Base-by-base conservation (phyloP, 2,888 invertebrate species). In the Eretmocerus hayati region DNA sequence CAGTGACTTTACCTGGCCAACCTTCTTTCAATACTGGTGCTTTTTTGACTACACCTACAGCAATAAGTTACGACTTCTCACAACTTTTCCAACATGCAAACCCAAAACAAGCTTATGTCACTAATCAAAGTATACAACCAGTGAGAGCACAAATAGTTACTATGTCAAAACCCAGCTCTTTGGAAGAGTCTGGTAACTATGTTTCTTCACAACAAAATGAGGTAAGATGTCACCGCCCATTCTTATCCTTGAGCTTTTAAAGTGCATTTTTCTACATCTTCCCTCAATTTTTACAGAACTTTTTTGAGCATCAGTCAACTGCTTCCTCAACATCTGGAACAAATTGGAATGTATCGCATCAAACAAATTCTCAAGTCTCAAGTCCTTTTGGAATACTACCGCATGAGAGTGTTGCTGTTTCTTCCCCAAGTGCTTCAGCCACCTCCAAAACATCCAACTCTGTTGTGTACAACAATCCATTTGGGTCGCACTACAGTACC, bases 31-130 rank as follows among this genome's bases (percentile, higher is more conserved):
- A 81, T 66, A 81, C 85, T 40, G 83, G 83, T 59, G 81, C 84
- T 57, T 87, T 87, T 67, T 74, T 88, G 36, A 82, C 87, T 39
- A 83, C 85, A 40, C 81, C 85, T 50, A 46, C 52, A 2, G 86
- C 86, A 52, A 83, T 83, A 59, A 90, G 89, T 72, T 89, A 89
- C 69, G 87, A 89, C 49, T 89, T 90, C 67, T 83, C 85, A 58
- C 88, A 89, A 54, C 73, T 89, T 55, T 88, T 89, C 72, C 88
- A 88, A 70, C 87, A 85, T 75, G 61, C 73, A 4, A 83, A 81
- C 58, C 79, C 84, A 11, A 85, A 85, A 70, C 84, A 84, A 60
- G 83, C 83, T 66, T 85, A 84, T 67, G 81, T 83, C 71, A 75
- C 80, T 70, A 74, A 78, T 62, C 84, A 85, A 65, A 85, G 85